Conservation (phyloP, 2,888 invertebrate genomes). For the Heliconius ethilla region DNA sequence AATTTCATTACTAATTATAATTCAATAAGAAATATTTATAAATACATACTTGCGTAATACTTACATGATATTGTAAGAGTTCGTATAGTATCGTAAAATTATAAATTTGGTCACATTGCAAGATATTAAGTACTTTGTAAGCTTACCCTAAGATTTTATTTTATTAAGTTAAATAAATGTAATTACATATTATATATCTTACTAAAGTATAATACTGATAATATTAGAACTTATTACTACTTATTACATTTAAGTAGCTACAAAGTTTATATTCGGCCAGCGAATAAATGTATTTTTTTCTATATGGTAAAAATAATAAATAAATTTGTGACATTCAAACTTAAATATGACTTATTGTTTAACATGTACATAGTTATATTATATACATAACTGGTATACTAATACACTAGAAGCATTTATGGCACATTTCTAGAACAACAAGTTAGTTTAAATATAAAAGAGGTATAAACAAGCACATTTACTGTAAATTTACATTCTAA, state of each 20-base stretch:
- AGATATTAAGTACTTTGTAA: background rate
- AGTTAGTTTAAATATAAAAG: background rate
- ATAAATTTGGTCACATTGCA: background rate
- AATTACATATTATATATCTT: background rate
- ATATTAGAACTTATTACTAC: background rate
- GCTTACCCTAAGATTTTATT: background rate
- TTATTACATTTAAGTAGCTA: background rate
- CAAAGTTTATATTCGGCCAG: conserved; percentile 18
- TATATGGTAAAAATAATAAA: background rate
- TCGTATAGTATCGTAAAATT: background rate
- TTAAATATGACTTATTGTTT: background rate
- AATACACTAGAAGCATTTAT: conserved; percentile 5
- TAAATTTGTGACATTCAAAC: background rate
- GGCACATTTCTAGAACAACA: background rate
- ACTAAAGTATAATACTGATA: background rate
- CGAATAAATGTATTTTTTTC: conserved; percentile 2
- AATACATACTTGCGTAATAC: too few species aligned
- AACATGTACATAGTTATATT: background rate
- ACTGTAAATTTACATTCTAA: background rate
- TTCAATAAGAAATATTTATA: too few species aligned
- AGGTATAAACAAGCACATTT: background rate
- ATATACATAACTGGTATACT: background rate
- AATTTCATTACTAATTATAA: too few species aligned
- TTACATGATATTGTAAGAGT: background rate
- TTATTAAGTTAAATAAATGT: background rate